phyloP scores from a whole-genome alignment of 2,113 vertebrate genomes.

The Clarias magur region DNA sequence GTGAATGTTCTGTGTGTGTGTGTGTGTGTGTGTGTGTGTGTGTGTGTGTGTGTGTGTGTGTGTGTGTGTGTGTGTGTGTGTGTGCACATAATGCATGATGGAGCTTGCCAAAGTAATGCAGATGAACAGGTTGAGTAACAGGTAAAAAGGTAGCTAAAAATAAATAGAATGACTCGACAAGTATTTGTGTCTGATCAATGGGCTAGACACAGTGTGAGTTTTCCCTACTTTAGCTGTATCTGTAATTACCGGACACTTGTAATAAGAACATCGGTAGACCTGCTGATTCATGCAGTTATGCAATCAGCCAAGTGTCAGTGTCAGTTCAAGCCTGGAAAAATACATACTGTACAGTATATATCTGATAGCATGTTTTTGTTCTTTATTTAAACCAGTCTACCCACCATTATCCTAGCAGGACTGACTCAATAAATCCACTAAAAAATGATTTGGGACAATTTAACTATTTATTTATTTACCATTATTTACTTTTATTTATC shows the following conservation, averaged over 20 bases:
- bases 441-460: no score
- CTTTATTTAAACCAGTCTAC: neutral
- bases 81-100: neutral
- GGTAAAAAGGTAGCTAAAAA: neutral
- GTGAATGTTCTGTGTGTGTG: neutral
- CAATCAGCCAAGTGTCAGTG: neutral
- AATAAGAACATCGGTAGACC: neutral
- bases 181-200: neutral
- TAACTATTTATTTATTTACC: no score
- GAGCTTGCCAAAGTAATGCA: constrained; percentile 20
- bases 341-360: no score
- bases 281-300: neutral
- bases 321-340: neutral
- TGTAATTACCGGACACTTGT: neutral
- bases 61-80: neutral
- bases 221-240: neutral
- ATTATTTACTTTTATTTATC: no score
- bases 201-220: neutral
- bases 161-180: neutral
- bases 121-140: constrained; percentile 42
- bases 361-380: neutral
- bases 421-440: no score
- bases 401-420: neutral
- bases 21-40: neutral
- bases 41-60: neutral